A percentile compares a stretch with the other conserved stretches of the same genome.
Conservation (phyloP, 2,797 vertebrate genomes). For the Bucorvus abyssinicus region DNA sequence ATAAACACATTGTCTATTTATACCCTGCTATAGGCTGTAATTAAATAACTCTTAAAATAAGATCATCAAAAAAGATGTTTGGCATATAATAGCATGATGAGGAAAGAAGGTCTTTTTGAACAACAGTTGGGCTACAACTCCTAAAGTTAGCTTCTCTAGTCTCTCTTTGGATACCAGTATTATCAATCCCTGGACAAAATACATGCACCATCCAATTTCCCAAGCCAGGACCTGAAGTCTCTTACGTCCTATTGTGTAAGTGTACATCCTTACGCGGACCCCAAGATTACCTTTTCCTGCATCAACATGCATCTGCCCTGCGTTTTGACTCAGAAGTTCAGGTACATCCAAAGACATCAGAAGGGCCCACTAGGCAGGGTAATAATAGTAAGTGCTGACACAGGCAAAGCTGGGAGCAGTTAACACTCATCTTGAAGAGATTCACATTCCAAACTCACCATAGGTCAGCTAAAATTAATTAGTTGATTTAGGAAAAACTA, state of each 20-base stretch:
- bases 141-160: background rate
- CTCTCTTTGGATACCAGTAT: background rate
- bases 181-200: background rate
- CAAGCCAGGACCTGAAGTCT: background rate
- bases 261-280: background rate
- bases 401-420: background rate
- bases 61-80: background rate
- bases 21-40: background rate
- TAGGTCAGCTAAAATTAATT: background rate
- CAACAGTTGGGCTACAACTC: background rate
- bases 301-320: background rate
- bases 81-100: background rate
- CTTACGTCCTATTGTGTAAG: fast-evolving
- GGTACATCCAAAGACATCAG: background rate
- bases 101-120: background rate
- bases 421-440: background rate
- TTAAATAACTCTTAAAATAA: background rate
- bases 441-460: background rate
- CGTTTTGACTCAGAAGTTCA: background rate
- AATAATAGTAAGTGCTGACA: background rate
- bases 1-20: background rate
- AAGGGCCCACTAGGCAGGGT: background rate
- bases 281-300: background rate
- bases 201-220: background rate
- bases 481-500: background rate